Percentiles rank a stretch among this genome's conserved stretches.
Conservation (phyloP, 1,140 invertebrate genomes). For the Lysiphlebus fabarum region DNA sequence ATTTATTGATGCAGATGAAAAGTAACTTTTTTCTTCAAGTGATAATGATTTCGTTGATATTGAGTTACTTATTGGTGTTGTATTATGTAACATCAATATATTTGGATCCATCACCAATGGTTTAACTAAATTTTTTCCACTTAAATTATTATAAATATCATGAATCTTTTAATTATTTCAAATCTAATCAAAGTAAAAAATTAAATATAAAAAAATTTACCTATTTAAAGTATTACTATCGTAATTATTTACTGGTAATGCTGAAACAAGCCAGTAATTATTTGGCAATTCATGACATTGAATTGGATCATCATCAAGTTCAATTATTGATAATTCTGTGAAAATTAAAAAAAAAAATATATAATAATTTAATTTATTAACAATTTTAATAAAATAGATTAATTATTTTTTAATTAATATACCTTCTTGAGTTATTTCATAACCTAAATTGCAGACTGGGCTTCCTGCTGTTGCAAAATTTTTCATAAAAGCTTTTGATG, state of each 20-base stretch:
- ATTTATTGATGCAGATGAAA: conserved; percentile 34
- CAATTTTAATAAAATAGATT: too few relatives aligned
- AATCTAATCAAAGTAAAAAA: not conserved
- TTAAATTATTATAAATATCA: conserved; percentile 50
- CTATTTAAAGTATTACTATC: conserved; percentile 52
- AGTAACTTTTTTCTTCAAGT: conserved; percentile 27
- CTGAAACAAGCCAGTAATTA: conserved; percentile 60
- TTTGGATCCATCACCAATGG: conserved; percentile 77
- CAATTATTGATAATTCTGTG: conserved; percentile 64
- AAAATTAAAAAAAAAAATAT: too few relatives aligned
- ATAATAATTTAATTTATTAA: too few relatives aligned
- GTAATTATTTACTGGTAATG: conserved; percentile 56
- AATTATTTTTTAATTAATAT: too few relatives aligned
- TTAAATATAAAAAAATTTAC: conserved; percentile 27
- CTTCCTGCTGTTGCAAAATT: too few relatives aligned
- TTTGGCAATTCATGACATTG: conserved; percentile 59
- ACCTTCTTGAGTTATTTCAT: too few relatives aligned
- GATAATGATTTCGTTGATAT: conserved; percentile 44
- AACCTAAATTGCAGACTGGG: too few relatives aligned
- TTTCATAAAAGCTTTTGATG: too few relatives aligned
- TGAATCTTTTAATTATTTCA: conserved; percentile 4
- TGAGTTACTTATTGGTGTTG: conserved; percentile 58
- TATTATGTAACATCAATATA: conserved; percentile 64
- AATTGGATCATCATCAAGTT: conserved; percentile 63
- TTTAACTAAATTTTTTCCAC: conserved; percentile 67